These are phyloP conservation scores for Microcebus griseorufus DNA, from an alignment of 2,113 vertebrate species.

Conservation along the genomic window DNA sequence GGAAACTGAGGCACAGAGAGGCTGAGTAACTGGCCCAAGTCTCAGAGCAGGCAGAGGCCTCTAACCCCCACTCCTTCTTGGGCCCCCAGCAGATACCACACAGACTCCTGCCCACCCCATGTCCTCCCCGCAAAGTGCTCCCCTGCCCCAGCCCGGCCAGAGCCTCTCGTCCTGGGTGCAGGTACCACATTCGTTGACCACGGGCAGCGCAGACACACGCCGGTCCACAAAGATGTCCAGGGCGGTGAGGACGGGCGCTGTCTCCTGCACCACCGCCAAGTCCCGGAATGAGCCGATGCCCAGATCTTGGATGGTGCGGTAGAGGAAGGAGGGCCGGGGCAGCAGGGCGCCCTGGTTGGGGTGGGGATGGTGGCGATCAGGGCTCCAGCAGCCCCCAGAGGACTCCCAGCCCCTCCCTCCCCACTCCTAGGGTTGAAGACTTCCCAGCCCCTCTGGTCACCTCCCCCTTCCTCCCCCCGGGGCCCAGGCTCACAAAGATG, in stretches of 20 bases:
- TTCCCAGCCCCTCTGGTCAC: background rate
- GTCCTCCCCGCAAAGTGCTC: background rate
- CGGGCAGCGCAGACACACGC: constrained; percentile 94
- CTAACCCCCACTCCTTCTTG: background rate
- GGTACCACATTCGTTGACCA: constrained; percentile 91
- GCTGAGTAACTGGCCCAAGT: background rate
- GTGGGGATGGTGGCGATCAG: background rate
- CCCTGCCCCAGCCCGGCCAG: background rate
- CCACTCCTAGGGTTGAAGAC: background rate
- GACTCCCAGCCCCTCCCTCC: background rate
- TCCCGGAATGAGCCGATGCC: constrained; percentile 95
- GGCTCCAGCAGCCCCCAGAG: background rate
- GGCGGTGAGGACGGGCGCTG: constrained; percentile 88
- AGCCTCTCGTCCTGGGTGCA: background rate
- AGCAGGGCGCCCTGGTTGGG: constrained; percentile 85
- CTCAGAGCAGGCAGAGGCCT: background rate
- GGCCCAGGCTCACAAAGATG: constrained; percentile 87
- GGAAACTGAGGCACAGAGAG: background rate
- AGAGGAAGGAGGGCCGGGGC: constrained; percentile 90
- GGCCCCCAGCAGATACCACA: background rate
- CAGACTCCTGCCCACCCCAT: background rate
- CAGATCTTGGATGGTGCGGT: constrained; percentile 90
- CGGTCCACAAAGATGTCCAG: constrained; percentile 95
- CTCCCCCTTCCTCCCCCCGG: background rate
- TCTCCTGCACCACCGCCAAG: constrained; percentile 91